Evolutionary conservation across 2,888 invertebrate species (phyloP).

Genomic region (Drosophila testacea): DNA sequence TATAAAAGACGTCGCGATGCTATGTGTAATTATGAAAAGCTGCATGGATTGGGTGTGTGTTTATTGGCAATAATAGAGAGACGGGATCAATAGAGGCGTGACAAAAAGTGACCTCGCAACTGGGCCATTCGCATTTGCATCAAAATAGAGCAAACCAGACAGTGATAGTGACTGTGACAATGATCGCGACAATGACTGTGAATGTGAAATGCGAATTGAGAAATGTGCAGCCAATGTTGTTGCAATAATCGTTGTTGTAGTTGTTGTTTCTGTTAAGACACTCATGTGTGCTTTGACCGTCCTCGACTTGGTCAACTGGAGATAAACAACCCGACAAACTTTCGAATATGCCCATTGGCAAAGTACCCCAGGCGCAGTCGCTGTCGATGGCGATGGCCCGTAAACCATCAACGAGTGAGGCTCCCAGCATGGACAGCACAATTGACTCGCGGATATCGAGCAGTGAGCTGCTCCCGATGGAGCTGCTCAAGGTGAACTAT

Average conservation of each 20-base stretch:
- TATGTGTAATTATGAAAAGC: conserved; percentile 42
- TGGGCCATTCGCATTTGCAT: conserved; percentile 52
- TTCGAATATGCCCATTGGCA: conserved; percentile 78
- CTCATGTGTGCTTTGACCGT: conserved; percentile 13
- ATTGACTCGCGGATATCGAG: conserved; percentile 81
- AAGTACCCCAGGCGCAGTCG: conserved; percentile 48
- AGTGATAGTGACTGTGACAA: background rate
- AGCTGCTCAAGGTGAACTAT: conserved; percentile 84
- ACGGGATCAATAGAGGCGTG: conserved; percentile 20
- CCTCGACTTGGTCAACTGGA: conserved; percentile 3
- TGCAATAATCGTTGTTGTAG: conserved; percentile 44
- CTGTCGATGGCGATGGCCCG: conserved; percentile 31
- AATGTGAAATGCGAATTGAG: conserved; percentile 36
- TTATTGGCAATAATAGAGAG: conserved; percentile 18
- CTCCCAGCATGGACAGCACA: conserved; percentile 73
- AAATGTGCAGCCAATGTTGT: conserved; percentile 48
- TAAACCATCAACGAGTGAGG: conserved; percentile 61
- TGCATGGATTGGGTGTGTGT: conserved; percentile 25
- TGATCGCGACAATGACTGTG: conserved; percentile 17
- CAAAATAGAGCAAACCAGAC: conserved; percentile 32
- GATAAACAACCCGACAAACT: conserved; percentile 23
- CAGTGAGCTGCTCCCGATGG: conserved; percentile 84
- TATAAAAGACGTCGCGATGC: conserved; percentile 8
- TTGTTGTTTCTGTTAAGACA: conserved; percentile 9
- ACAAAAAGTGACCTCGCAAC: conserved; percentile 44